A percentile compares a stretch with the other conserved stretches of the same genome.
Conservation (phyloP, 2,888 invertebrate genomes). For the Graphium colonna region DNA sequence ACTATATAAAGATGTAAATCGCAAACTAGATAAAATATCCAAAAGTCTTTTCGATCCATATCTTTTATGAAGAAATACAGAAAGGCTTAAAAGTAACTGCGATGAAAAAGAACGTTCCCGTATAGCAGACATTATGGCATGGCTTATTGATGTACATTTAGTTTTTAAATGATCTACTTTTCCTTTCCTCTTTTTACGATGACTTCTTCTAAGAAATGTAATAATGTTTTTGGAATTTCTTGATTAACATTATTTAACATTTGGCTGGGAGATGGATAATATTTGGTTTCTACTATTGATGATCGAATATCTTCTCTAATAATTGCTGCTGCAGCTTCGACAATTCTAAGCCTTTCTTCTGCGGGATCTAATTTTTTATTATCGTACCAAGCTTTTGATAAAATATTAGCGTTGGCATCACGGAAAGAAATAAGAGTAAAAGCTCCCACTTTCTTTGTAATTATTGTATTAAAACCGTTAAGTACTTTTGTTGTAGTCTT, state of each 20-base stretch:
- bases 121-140: slow-evolving; percentile 40
- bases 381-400: slow-evolving; percentile 41
- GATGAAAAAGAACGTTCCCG: slow-evolving; percentile 32
- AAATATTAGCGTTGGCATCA: not conserved
- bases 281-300: slow-evolving; percentile 40
- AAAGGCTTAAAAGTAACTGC: slow-evolving; percentile 35
- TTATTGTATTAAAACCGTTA: not conserved
- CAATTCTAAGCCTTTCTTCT: slow-evolving; percentile 42
- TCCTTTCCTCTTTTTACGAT: slow-evolving; percentile 38
- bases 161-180: slow-evolving; percentile 37
- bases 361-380: slow-evolving; percentile 38
- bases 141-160: slow-evolving; percentile 43
- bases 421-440: not conserved
- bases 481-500: not conserved
- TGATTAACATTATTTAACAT: slow-evolving; percentile 36
- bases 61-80: slow-evolving; percentile 40
- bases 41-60: slow-evolving; percentile 42
- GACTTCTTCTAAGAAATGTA: slow-evolving; percentile 40
- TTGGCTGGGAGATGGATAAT: slow-evolving; percentile 45
- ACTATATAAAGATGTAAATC: slow-evolving; percentile 43
- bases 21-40: slow-evolving; percentile 41
- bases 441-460: not conserved
- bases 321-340: slow-evolving; percentile 49
- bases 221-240: slow-evolving; percentile 38
- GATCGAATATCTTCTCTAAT: slow-evolving; percentile 48